Conservation (phyloP, 2,888 invertebrate species). For the Thecocarcelia acutangulata region DNA sequence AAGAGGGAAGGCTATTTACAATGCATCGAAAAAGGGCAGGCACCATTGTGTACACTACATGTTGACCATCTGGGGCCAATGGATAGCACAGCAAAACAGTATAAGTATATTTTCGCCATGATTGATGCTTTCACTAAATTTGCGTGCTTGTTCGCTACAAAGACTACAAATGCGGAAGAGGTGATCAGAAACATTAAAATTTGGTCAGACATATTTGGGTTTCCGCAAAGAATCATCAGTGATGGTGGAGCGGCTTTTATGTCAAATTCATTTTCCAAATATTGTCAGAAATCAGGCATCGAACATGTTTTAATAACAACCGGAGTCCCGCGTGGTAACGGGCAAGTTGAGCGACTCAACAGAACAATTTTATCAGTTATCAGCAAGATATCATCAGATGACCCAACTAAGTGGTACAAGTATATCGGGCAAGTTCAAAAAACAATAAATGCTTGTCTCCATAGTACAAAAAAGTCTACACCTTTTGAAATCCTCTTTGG, state of each 20-base stretch:
- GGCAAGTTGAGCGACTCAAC: slow-evolving; percentile 49
- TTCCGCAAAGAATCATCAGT: slow-evolving; percentile 38
- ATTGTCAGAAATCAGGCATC: not conserved
- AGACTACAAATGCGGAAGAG: slow-evolving; percentile 18
- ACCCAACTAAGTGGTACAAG: slow-evolving; percentile 11
- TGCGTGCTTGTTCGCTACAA: slow-evolving; percentile 37
- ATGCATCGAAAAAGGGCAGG: slow-evolving; percentile 33
- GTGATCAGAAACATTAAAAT: not conserved
- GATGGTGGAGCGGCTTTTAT: slow-evolving; percentile 47
- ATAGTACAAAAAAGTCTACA: too few species aligned
- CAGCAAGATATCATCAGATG: slow-evolving; percentile 48
- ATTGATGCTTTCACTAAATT: slow-evolving; percentile 40
- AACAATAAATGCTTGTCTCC: too few species aligned
- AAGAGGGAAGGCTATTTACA: too few species aligned
- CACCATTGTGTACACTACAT: not conserved
- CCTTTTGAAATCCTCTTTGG: too few species aligned
- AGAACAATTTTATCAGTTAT: slow-evolving; percentile 34
- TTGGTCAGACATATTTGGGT: slow-evolving; percentile 6
- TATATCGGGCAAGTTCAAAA: too few species aligned
- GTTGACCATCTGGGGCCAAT: too few species aligned
- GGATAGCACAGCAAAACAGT: slow-evolving; percentile 23
- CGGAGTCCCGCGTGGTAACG: not conserved
- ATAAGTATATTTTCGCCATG: slow-evolving; percentile 29
- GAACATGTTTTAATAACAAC: not conserved
- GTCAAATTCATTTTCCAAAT: not conserved